Evolutionary conservation across 2,888 invertebrate genomes (phyloP).

Genomic region (Oxycera nigricornis): DNA sequence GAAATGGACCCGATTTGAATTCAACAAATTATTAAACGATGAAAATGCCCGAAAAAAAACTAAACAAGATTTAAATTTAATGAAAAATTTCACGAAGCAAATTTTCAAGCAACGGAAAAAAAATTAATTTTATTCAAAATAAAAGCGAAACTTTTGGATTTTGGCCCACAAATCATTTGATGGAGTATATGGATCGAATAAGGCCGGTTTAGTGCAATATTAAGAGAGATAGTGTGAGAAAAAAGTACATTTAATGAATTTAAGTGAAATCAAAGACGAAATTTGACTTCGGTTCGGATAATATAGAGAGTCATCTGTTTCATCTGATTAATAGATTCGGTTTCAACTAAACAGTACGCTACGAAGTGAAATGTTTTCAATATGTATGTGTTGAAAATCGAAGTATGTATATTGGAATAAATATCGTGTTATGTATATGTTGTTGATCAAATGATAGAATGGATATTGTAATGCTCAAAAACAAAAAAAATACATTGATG

Average conservation of each 20-base stretch:
- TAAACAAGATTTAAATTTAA: neutral
- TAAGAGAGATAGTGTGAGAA: neutral
- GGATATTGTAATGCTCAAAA: too few species aligned
- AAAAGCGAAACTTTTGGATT: too few species aligned
- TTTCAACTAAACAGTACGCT: neutral
- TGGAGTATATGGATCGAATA: neutral
- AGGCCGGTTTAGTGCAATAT: slow-evolving; percentile 38
- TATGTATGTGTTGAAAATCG: neutral
- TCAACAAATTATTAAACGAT: neutral
- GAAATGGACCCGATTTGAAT: neutral
- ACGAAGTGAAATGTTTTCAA: slow-evolving; percentile 5
- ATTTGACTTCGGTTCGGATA: too few species aligned
- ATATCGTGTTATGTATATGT: slow-evolving; percentile 5
- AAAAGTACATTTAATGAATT: slow-evolving; percentile 2
- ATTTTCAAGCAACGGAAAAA: too few species aligned
- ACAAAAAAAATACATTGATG: too few species aligned
- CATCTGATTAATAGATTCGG: slow-evolving; percentile 9
- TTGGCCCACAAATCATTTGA: slow-evolving; percentile 2
- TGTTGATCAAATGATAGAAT: neutral
- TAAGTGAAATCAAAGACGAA: too few species aligned
- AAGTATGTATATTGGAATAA: neutral
- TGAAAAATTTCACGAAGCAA: neutral
- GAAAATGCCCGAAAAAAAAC: neutral
- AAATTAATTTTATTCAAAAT: too few species aligned
- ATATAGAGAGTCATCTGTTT: neutral